Conservation (phyloP, 2,888 invertebrate genomes). For the Drosophila longiperda region DNA sequence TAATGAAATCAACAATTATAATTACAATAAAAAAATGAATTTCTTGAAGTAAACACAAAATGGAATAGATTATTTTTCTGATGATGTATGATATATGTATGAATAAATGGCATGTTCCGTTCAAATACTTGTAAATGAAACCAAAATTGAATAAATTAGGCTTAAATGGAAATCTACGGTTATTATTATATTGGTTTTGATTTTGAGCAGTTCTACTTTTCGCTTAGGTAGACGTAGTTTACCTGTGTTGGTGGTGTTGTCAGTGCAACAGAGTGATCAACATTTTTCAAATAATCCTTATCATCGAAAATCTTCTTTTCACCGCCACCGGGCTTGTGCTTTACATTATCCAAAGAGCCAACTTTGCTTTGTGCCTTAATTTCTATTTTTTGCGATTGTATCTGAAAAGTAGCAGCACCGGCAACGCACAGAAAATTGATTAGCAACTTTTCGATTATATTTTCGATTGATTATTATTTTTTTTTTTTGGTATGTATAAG, state of each 20-base stretch:
- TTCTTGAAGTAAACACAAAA: slow-evolving; percentile 76
- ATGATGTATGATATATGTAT: slow-evolving; percentile 17
- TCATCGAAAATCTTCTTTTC: slow-evolving; percentile 97
- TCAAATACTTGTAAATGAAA: slow-evolving; percentile 41
- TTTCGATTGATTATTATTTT: slow-evolving; percentile 13
- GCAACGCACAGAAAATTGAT: slow-evolving; percentile 74
- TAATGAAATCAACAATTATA: slow-evolving; percentile 53
- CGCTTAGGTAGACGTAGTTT: slow-evolving; percentile 75
- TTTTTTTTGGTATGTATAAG: slow-evolving; percentile 16
- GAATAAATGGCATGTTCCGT: slow-evolving; percentile 2
- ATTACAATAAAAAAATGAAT: slow-evolving; percentile 74
- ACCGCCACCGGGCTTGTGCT: slow-evolving; percentile 95
- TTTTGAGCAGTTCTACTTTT: slow-evolving; percentile 24
- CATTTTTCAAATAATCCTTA: slow-evolving; percentile 95
- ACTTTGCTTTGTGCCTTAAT: slow-evolving; percentile 97
- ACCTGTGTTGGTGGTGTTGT: slow-evolving; percentile 87
- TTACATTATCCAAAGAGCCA: slow-evolving; percentile 95
- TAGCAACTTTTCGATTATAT: slow-evolving; percentile 46
- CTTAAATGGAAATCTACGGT: slow-evolving; percentile 13
- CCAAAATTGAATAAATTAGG: slow-evolving; percentile 42
- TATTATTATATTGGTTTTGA: neutral
- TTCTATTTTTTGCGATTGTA: slow-evolving; percentile 95
- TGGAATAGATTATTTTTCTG: slow-evolving; percentile 51
- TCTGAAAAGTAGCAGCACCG: slow-evolving; percentile 87
- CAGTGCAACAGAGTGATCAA: slow-evolving; percentile 87